phyloP scores from a whole-genome alignment of 2,797 vertebrate genomes.

The Sarcoramphus papa region DNA sequence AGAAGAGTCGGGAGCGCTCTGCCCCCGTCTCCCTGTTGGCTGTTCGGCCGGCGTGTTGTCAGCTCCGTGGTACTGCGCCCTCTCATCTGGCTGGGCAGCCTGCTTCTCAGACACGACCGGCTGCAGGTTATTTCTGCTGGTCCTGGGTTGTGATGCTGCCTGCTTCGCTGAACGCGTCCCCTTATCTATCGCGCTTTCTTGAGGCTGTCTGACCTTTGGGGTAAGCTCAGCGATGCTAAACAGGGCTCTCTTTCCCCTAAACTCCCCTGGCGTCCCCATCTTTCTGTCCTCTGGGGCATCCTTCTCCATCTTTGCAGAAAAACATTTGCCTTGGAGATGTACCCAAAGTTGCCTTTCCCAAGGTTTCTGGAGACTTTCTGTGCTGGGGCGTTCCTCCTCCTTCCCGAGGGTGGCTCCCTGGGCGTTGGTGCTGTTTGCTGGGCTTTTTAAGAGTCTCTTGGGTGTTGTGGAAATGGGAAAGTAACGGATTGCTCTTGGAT shows the following conservation, averaged over 20 bases:
- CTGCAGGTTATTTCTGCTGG: neutral
- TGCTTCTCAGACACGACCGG: rapidly evolving
- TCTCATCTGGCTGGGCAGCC: neutral
- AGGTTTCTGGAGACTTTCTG: neutral
- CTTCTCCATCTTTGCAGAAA: neutral
- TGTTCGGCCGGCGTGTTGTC: neutral
- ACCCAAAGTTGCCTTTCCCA: neutral
- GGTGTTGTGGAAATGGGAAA: neutral
- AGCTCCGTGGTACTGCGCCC: rapidly evolving
- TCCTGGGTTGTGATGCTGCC: neutral
- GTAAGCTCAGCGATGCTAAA: neutral
- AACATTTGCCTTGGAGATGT: neutral
- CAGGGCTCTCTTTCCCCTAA: neutral
- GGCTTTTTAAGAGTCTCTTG: neutral
- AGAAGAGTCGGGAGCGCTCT: neutral
- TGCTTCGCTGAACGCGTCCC: neutral
- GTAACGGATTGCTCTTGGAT: neutral
- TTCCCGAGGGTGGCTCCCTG: neutral
- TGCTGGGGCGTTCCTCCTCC: neutral
- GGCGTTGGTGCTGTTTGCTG: neutral
- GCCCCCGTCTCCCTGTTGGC: rapidly evolving
- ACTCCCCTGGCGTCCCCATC: rapidly evolving
- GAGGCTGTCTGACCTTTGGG: neutral
- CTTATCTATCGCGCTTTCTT: rapidly evolving
- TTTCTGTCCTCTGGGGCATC: neutral